Evolutionary conservation across 2,888 invertebrate genomes (phyloP), one percentile per base, ranked within the genome.

Genomic region (Pelosia muscerda): DNA sequence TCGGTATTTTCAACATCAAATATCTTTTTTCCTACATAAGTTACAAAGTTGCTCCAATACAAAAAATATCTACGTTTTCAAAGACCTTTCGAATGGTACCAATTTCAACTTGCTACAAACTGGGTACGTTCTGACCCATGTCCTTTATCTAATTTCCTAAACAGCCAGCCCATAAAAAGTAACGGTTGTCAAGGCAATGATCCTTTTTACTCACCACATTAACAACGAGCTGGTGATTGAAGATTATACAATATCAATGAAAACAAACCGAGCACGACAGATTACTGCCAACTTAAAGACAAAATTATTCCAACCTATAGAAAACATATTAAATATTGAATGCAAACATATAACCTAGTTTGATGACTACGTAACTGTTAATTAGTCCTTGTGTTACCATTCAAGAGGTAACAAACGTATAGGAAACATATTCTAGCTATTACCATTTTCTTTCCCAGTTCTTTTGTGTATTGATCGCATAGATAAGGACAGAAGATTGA

Each of bases 391-490:
- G 9, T 19, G 25, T 38, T 19, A 60, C 25, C 10, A 10, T 42
- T 25, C 23, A 25, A 42, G 38, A 42, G 25, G 25, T 25, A 49
- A 49, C 49, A n/a, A 19, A n/a, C 19, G 25, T 0, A 2, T 25
- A 19, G 15, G 19, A 42, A 26, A 42, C 25, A 60, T 25, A 60
- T 42, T 19, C 25, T 60, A 60, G 15, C 25, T 42, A 60, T 25
- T 23, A 23, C 38, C 25, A 26, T 42, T 60, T 60, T 38, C 42
- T 25, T n/a, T 19, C 60, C 25, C 19, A 25, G 38, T 42, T 42
- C 25, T 11, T 60, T 42, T 49, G 49, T 60, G 60, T 60, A 60
- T 15, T 25, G 25, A 60, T 42, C 56, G 19, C 65, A 31, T 31
- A 55, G 56, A 55, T 31, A 55, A 62, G 11, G 25, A 31, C 65